Evolutionary conservation across 2,888 invertebrate genomes (phyloP), one percentile per base, ranked within the genome.

Genomic region (Metopia argyrocephala): DNA sequence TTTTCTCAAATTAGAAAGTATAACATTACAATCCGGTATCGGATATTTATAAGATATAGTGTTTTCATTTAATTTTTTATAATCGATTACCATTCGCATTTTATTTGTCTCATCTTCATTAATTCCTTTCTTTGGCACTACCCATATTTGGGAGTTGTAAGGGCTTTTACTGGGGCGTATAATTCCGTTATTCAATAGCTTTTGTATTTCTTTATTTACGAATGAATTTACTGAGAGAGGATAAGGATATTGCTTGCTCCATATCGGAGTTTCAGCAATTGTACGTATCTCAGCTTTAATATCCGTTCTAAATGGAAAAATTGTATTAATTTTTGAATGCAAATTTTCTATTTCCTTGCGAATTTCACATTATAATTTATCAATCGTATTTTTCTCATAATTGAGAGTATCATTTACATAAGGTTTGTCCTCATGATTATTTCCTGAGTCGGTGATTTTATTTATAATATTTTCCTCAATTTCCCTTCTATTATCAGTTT

Each of bases 131-230:
- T 59, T 59, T 20, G 38, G 38, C 18, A 59, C 59, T 59, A 59
- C 38, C 59, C 59, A 23, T 61, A 61, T 61, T 61, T 21, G 61
- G 21, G 62, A 62, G 46, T 62, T 46, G 6, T 46, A 62, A 25
- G 46, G 46, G 45, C 62, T 62, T 18, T 62, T 62, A 62, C 62
- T 48, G 9, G 46, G 46, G 25, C 62, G 25, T 45, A 48, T 25
- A 23, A 48, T 48, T 27, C 23, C 46, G 61, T 45, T 23, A 20
- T 61, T 2, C 45, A 61, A 15, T 45, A 61, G 15, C 23, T 27
- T 59, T 15, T 61, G 21, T 23, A 45, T 45, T 61, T 61, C 23
- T 2, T 46, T 62, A 25, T 46, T 62, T 6, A 62, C 25, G n/a
- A 61, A 61, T 28, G 28, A 28, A 28, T 28, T 28, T 28, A 28